Evolutionary conservation across 2,797 vertebrate genomes (phyloP).

Genomic region (Anniella stebbinsi): DNA sequence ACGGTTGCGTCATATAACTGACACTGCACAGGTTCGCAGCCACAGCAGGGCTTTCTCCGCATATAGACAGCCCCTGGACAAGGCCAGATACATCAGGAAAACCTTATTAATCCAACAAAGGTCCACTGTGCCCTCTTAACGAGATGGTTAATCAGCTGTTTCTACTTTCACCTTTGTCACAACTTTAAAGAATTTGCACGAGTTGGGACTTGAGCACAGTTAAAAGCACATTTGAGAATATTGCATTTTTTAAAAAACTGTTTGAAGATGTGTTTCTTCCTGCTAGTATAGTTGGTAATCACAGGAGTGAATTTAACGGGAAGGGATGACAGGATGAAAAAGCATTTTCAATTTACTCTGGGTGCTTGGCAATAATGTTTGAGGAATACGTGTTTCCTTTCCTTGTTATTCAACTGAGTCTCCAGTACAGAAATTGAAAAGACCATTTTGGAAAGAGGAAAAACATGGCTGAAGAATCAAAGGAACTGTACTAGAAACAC

Average conservation of each 20-base stretch:
- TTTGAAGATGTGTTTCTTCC: not conserved
- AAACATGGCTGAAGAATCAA: not conserved
- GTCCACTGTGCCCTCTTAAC: too few relatives aligned
- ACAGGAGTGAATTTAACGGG: not conserved
- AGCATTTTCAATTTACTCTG: constrained; percentile 4
- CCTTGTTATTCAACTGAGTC: not conserved
- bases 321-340: not conserved
- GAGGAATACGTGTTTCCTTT: not conserved
- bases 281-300: not conserved
- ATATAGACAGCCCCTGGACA: too few relatives aligned
- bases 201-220: not conserved
- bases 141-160: not conserved
- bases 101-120: too few relatives aligned
- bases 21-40: too few relatives aligned
- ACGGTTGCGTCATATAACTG: too few relatives aligned
- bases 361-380: not conserved
- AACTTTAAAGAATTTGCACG: too few relatives aligned
- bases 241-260: not conserved
- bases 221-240: not conserved
- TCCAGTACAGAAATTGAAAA: not conserved
- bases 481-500: not conserved
- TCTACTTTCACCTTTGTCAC: not conserved
- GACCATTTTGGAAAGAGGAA: not conserved
- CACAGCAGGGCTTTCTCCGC: too few relatives aligned
- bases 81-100: too few relatives aligned